Base-by-base conservation (phyloP, 2,888 invertebrate genomes). In the Troides aeacus region DNA sequence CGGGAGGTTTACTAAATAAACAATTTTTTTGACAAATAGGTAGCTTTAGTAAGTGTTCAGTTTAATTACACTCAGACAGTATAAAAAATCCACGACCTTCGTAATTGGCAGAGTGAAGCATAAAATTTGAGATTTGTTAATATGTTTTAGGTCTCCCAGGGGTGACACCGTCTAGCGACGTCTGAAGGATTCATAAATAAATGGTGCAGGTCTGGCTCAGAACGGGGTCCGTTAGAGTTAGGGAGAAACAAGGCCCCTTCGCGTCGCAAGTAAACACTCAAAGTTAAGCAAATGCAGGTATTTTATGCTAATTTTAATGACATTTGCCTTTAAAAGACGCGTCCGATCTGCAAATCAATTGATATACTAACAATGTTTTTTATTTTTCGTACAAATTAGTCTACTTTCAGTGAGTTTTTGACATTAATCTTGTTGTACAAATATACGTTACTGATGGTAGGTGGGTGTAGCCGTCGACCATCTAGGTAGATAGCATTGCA, bases 251-350 rank as follows among this genome's bases (percentile, higher is more conserved):
- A 68, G 57, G 36, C 46, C 42, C 42, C 30, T 23, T 24, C 12
- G 24, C 21, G 58, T 21, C 24, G 24, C 24, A 60, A 64, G n/a
- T 63, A 23, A n/a, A 63, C 21, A 24, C 50, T 30, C 42, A 57
- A 30, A 68, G n/a, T 59, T 58, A 12, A n/a, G 30, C 58, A 62
- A 57, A 50, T 64, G 23, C 42, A 39, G 0, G 17, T 24, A n/a
- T 12, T 36, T 58, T 36, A 50, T 42, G 12, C 24, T 23, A 50
- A 50, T 50, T 50, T 50, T 50, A 58, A 30, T 36, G 24, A 58
- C 56, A 23, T 67, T 58, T 46, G 8, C n/a, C 10, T 62, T 57
- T 50, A 65, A 58, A 58, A 24, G 7, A 79, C 78, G 77, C 75
- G 77, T 77, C 12, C 10, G 17, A 50, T 5, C 17, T 50, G 18